Percentiles rank a stretch among this genome's conserved stretches.
Evolutionary conservation across 2,888 invertebrate genomes (phyloP).

Genomic region (Megastigmus dorsalis): DNA sequence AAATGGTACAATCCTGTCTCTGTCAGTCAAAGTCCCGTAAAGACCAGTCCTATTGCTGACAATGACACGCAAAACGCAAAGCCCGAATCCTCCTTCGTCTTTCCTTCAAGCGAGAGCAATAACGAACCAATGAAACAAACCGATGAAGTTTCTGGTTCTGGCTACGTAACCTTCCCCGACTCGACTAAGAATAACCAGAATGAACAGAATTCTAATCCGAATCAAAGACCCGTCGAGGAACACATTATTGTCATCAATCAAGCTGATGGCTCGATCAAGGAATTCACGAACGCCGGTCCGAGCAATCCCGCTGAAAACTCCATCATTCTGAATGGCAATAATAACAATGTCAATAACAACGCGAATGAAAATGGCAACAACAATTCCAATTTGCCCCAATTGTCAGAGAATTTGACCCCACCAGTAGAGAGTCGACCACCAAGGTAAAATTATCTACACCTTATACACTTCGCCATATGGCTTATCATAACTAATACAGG

Average conservation of each 20-base stretch:
- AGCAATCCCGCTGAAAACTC: slow-evolving; percentile 33
- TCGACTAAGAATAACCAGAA: slow-evolving; percentile 18
- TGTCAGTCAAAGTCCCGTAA: slow-evolving; percentile 17
- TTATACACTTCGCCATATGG: too few relatives aligned
- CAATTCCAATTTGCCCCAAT: slow-evolving; percentile 61
- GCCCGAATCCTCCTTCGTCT: slow-evolving; percentile 49
- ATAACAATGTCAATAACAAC: slow-evolving; percentile 32
- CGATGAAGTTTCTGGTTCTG: background rate
- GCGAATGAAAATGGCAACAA: slow-evolving; percentile 10
- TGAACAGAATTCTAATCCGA: background rate
- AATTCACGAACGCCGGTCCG: slow-evolving; percentile 57
- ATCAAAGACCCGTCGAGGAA: slow-evolving; percentile 61
- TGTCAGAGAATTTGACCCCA: slow-evolving; percentile 69
- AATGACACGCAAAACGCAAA: slow-evolving; percentile 13
- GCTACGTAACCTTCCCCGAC: slow-evolving; percentile 37
- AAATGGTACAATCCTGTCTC: slow-evolving; percentile 59
- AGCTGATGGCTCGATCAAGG: slow-evolving; percentile 66
- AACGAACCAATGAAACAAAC: slow-evolving; percentile 8
- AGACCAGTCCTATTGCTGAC: background rate
- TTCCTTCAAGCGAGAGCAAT: slow-evolving; percentile 52
- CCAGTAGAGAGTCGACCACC: slow-evolving; percentile 61
- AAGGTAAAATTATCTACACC: too few relatives aligned
- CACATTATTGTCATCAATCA: slow-evolving; percentile 68
- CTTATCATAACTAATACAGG: too few relatives aligned
- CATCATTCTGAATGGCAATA: background rate